phyloP scores from a whole-genome alignment of 2,888 invertebrate genomes.

The Oscheius sp. region DNA sequence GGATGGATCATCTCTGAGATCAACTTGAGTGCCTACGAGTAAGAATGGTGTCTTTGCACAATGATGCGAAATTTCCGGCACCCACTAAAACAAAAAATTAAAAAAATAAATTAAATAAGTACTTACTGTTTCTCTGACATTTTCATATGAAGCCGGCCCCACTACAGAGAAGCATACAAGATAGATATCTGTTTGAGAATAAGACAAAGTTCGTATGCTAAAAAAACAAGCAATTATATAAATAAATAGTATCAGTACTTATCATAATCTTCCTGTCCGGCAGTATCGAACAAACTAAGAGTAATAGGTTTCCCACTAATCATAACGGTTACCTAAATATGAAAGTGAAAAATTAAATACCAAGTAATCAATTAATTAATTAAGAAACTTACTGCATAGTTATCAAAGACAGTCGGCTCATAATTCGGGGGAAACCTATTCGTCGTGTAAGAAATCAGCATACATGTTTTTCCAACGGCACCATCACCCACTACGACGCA shows the following conservation, averaged over 20 bases:
- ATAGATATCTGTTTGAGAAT: conserved; percentile 61
- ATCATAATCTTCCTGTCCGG: conserved; percentile 93
- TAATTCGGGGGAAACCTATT: conserved; percentile 75
- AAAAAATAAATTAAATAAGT: background rate
- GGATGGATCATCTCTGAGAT: conserved; percentile 91
- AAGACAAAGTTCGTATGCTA: conserved; percentile 59
- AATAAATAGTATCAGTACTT: conserved; percentile 60
- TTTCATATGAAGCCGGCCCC: conserved; percentile 98
- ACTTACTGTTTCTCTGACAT: conserved; percentile 97
- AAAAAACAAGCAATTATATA: conserved; percentile 7
- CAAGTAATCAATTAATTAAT: background rate
- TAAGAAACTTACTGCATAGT: conserved; percentile 73
- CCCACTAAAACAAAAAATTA: conserved; percentile 31
- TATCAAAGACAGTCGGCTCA: conserved; percentile 74
- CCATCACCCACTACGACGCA: conserved; percentile 97
- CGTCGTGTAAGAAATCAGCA: conserved; percentile 82
- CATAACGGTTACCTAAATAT: conserved; percentile 78
- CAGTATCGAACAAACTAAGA: conserved; percentile 97
- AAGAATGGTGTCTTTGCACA: conserved; percentile 99
- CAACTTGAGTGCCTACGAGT: conserved; percentile 95
- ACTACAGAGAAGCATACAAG: conserved; percentile 97
- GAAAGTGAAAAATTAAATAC: background rate
- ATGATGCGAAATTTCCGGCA: conserved; percentile 96
- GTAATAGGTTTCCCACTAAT: conserved; percentile 99
- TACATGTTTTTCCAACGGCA: conserved; percentile 87